A percentile compares a stretch with the other conserved stretches of the same genome.
Conservation (phyloP, 64 coral and sea anemone species). For the Montipora sp. region DNA sequence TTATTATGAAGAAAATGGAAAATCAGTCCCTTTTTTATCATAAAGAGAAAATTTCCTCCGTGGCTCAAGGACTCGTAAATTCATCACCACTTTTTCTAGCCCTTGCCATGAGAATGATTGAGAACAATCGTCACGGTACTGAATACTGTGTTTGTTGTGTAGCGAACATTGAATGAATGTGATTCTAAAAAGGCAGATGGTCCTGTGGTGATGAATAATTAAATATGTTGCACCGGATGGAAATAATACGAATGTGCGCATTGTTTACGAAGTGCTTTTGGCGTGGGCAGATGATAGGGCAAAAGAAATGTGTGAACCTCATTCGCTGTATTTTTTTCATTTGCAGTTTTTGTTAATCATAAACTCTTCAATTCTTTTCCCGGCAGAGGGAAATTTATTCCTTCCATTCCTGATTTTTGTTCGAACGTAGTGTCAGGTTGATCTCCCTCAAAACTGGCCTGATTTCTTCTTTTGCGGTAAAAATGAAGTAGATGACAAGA, state of each 20-base stretch:
- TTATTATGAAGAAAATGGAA: too few relatives aligned
- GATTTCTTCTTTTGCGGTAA: conserved; percentile 31
- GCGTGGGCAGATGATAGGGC: conserved; percentile 41
- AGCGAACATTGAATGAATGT: not conserved
- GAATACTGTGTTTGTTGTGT: not conserved
- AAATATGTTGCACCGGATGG: conserved; percentile 17
- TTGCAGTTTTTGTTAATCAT: conserved; percentile 33
- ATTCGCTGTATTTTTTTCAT: conserved; percentile 23
- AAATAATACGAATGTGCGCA: not conserved
- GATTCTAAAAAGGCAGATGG: conserved; percentile 21
- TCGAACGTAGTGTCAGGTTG: not conserved
- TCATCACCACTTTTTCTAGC: too few relatives aligned
- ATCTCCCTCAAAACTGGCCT: conserved; percentile 2
- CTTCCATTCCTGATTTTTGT: not conserved
- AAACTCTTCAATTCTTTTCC: not conserved
- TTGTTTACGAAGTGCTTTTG: conserved; percentile 26
- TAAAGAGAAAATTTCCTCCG: too few relatives aligned
- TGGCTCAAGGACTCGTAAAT: too few relatives aligned
- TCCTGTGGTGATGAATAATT: conserved; percentile 38
- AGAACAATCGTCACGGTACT: not conserved
- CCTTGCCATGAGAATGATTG: too few relatives aligned
- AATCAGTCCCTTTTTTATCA: too few relatives aligned
- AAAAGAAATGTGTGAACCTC: conserved; percentile 3
- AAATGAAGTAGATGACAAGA: conserved; percentile 18
- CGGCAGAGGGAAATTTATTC: conserved; percentile 6